Evolutionary conservation across 2,797 vertebrate genomes (phyloP).

Genomic region (Mastacembelus armatus): DNA sequence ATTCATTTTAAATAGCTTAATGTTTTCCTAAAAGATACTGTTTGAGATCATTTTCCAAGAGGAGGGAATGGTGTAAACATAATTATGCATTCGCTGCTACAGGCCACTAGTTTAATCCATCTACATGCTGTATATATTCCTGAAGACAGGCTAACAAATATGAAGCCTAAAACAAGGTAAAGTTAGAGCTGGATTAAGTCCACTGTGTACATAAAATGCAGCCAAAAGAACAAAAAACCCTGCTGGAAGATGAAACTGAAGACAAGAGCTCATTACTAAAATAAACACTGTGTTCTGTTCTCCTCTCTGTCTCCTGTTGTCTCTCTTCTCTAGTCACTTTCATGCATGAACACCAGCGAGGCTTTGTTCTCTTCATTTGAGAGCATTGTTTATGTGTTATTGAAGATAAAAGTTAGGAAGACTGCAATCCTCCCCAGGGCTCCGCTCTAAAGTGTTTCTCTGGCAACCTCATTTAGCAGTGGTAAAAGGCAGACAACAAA

Average conservation of each 20-base stretch:
- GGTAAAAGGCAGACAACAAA: slow-evolving; percentile 35
- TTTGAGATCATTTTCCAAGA: slow-evolving; percentile 1
- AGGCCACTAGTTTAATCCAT: slow-evolving; percentile 22
- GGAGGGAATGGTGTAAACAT: background rate
- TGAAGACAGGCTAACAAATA: background rate
- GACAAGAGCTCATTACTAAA: slow-evolving; percentile 71
- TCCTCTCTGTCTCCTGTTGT: slow-evolving; percentile 37
- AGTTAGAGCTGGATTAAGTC: slow-evolving; percentile 40
- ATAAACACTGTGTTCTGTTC: slow-evolving; percentile 58
- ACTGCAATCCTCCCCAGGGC: slow-evolving; percentile 23
- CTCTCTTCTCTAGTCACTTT: slow-evolving; percentile 44
- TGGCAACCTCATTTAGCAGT: slow-evolving; percentile 47
- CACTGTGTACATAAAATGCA: slow-evolving; percentile 40
- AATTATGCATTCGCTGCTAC: background rate
- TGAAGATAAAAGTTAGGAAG: slow-evolving; percentile 58
- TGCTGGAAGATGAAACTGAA: slow-evolving; percentile 63
- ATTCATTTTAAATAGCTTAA: too few species aligned
- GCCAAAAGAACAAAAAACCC: slow-evolving; percentile 54
- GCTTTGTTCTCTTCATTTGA: slow-evolving; percentile 56
- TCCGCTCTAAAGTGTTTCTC: slow-evolving; percentile 44
- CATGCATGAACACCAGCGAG: slow-evolving; percentile 57
- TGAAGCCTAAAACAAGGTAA: slow-evolving; percentile 43
- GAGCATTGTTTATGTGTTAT: slow-evolving; percentile 42
- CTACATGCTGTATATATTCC: slow-evolving; percentile 14
- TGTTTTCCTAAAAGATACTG: background rate